Evolutionary conservation across 2,888 invertebrate species (phyloP).

Genomic region (Altica lythri): DNA sequence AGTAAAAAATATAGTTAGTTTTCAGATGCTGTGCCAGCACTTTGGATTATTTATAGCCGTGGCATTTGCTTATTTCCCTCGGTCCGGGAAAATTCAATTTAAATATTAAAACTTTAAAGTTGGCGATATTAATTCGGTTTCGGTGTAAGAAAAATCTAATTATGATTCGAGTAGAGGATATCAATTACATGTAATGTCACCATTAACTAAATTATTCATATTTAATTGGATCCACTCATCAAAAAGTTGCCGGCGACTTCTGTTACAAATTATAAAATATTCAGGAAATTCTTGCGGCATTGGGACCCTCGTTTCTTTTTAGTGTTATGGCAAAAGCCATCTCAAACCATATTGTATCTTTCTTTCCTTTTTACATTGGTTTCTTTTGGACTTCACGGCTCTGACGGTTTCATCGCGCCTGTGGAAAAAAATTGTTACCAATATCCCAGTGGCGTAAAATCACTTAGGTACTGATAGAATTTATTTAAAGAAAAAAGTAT

Average conservation of each 20-base stretch:
- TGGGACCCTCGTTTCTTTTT: constrained; percentile 56
- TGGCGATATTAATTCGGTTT: constrained; percentile 38
- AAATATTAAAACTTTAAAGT: constrained; percentile 38
- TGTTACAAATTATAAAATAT: constrained; percentile 58
- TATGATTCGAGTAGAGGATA: constrained; percentile 50
- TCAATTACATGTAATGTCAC: constrained; percentile 57
- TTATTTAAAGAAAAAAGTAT: too few species aligned
- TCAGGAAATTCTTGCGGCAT: constrained; percentile 53
- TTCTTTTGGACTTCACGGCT: neutral
- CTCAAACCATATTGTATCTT: constrained; percentile 6
- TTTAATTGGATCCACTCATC: constrained; percentile 57
- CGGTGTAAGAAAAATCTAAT: constrained; percentile 47
- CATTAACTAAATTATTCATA: constrained; percentile 58
- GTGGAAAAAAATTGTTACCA: constrained; percentile 13
- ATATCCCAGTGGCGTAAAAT: constrained; percentile 10
- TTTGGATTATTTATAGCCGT: constrained; percentile 9
- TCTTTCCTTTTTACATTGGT: neutral
- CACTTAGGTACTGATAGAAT: too few species aligned
- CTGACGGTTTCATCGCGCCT: too few species aligned
- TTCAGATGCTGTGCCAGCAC: too few species aligned
- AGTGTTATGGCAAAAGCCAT: constrained; percentile 49
- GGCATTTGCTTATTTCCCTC: constrained; percentile 11
- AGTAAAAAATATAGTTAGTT: too few species aligned
- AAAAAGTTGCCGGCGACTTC: constrained; percentile 57
- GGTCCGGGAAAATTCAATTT: constrained; percentile 31